These are phyloP conservation scores for Anabas testudineus DNA, from an alignment of 2,797 vertebrate species.

Conservation along the genomic window DNA sequence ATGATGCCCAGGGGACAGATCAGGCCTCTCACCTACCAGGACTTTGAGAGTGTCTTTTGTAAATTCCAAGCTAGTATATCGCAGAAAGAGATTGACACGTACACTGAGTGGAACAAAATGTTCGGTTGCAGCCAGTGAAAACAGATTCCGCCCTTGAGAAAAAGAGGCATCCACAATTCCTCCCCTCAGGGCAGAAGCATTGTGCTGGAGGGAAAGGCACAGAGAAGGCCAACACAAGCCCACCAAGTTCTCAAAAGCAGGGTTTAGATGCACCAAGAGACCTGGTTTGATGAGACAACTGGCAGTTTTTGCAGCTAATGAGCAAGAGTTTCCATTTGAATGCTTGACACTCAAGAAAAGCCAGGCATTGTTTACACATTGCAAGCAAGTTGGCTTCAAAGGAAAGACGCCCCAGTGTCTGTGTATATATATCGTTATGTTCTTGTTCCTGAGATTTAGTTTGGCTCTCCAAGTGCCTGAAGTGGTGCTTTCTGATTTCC, in stretches of 20 bases:
- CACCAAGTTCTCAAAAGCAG: slow-evolving; percentile 86
- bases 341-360: slow-evolving; percentile 87
- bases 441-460: slow-evolving; percentile 91
- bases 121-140: slow-evolving; percentile 99
- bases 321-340: slow-evolving; percentile 85
- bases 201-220: slow-evolving; percentile 77
- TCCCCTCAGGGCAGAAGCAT: slow-evolving; percentile 86
- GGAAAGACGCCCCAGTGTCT: slow-evolving; percentile 88
- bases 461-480: slow-evolving; percentile 97
- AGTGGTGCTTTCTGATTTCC: slow-evolving; percentile 93
- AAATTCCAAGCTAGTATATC: slow-evolving; percentile 99
- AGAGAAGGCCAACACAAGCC: slow-evolving; percentile 80
- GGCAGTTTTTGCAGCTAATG: slow-evolving; percentile 87
- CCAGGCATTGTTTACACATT: slow-evolving; percentile 85
- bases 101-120: slow-evolving; percentile 99
- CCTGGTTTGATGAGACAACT: slow-evolving; percentile 85
- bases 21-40: slow-evolving; percentile 95
- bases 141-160: slow-evolving; percentile 71
- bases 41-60: slow-evolving; percentile 99
- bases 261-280: slow-evolving; percentile 83
- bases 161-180: slow-evolving; percentile 87
- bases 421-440: slow-evolving; percentile 94
- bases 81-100: slow-evolving; percentile 90
- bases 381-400: slow-evolving; percentile 87
- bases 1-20: slow-evolving; percentile 92